A percentile compares a stretch with the other conserved stretches of the same genome.
Evolutionary conservation across 2,888 invertebrate genomes (phyloP).

Genomic region (Harpalus rubripes): DNA sequence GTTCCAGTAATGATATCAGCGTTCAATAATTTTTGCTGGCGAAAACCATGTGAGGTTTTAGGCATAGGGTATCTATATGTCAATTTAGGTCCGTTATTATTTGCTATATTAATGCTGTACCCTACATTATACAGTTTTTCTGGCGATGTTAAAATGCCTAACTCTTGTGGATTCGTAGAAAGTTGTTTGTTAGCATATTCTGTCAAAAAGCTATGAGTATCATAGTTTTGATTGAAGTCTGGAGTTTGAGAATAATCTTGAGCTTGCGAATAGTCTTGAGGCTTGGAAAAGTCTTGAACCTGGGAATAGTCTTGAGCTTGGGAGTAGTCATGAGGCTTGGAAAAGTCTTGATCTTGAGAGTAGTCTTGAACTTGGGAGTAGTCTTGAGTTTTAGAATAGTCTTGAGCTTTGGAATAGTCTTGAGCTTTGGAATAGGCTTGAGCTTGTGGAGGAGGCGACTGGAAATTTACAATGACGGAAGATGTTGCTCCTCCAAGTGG

Average conservation of each 20-base stretch:
- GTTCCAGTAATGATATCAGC: conserved; percentile 72
- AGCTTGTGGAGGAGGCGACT: not conserved
- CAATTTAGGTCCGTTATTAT: conserved; percentile 56
- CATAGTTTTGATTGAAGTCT: not conserved
- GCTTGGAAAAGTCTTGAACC: too few relatives aligned
- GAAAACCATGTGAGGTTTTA: conserved; percentile 50
- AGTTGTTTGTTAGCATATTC: conserved; percentile 24
- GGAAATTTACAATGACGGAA: conserved; percentile 3
- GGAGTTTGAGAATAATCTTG: not conserved
- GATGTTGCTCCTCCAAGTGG: not conserved
- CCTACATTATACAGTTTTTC: conserved; percentile 73
- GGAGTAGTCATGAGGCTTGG: too few relatives aligned
- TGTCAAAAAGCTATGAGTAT: not conserved
- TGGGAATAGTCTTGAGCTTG: too few relatives aligned
- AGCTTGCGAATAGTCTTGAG: too few relatives aligned
- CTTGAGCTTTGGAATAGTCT: too few relatives aligned
- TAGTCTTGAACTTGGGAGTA: too few relatives aligned
- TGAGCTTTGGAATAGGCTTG: too few relatives aligned
- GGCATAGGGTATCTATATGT: conserved; percentile 50
- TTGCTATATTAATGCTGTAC: conserved; percentile 74
- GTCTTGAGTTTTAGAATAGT: too few relatives aligned
- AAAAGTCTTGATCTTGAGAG: too few relatives aligned
- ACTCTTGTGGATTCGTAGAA: not conserved
- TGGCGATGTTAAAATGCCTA: not conserved
- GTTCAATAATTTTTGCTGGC: conserved; percentile 62